Percentiles rank a stretch among this genome's conserved stretches.
Conservation (phyloP, 2,113 vertebrate species). For the Microcebus jonahi region DNA sequence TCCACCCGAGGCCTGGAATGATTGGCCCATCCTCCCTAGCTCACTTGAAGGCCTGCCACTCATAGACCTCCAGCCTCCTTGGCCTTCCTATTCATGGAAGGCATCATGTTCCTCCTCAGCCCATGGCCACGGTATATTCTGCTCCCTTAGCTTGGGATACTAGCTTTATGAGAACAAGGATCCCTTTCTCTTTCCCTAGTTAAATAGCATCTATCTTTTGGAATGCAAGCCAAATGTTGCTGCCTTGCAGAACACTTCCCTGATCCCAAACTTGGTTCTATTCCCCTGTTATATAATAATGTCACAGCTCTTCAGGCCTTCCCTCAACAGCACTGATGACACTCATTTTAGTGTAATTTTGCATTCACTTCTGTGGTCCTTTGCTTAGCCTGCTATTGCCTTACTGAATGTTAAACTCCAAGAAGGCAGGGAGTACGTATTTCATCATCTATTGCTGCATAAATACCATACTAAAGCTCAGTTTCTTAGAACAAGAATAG, state of each 20-base stretch:
- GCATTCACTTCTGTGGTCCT: neutral
- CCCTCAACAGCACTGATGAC: neutral
- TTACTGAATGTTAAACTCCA: neutral
- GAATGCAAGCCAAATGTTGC: neutral
- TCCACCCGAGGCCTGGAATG: neutral
- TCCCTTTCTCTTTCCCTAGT: neutral
- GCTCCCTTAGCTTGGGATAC: neutral
- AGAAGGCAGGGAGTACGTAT: neutral
- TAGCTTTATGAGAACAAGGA: neutral
- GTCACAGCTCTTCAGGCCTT: neutral
- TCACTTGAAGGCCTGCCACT: neutral
- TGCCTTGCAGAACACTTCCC: neutral
- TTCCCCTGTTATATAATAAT: neutral
- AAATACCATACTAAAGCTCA: neutral
- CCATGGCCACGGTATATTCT: neutral
- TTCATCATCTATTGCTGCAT: neutral
- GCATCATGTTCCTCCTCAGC: neutral
- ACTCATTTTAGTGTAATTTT: neutral
- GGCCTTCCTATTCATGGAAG: accelerated
- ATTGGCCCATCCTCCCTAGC: neutral
- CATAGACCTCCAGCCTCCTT: neutral
- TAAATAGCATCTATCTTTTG: neutral
- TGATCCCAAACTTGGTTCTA: neutral
- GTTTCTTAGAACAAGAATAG: neutral
- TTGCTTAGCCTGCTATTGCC: neutral